A percentile compares a stretch with the other conserved stretches of the same genome.
Conservation (phyloP, 2,888 invertebrate genomes). For the Tenthredo livida region DNA sequence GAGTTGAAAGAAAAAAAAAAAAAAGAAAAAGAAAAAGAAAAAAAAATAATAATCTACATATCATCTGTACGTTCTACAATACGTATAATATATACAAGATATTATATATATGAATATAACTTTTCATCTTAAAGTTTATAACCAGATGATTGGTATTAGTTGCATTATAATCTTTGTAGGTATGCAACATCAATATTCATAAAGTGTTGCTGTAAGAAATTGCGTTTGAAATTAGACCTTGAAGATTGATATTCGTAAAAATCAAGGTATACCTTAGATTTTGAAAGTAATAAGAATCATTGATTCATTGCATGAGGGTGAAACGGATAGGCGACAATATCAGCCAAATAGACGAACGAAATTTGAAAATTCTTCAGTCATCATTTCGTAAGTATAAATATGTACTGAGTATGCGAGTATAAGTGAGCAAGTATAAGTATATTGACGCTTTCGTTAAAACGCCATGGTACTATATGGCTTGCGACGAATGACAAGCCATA, state of each 20-base stretch:
- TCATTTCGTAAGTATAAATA: constrained; percentile 19
- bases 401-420: not conserved
- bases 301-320: not conserved
- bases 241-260: not conserved
- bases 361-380: constrained; percentile 1
- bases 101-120: not conserved
- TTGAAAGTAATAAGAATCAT: not conserved
- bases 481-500: constrained; percentile 19
- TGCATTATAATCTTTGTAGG: not conserved
- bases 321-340: not conserved
- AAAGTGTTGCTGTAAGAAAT: not conserved
- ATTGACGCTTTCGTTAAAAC: constrained; percentile 8
- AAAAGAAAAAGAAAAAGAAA: not conserved
- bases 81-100: not conserved
- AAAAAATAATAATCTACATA: not conserved
- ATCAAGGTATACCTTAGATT: not conserved
- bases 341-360: not conserved
- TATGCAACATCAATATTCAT: not conserved
- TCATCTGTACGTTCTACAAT: not conserved
- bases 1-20: not conserved
- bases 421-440: not conserved
- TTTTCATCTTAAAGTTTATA: not conserved
- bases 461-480: not conserved
- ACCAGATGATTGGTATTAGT: not conserved
- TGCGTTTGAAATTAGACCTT: not conserved